Conservation (phyloP, 2,797 vertebrate genomes). For the Lindbergichthys nudifrons region DNA sequence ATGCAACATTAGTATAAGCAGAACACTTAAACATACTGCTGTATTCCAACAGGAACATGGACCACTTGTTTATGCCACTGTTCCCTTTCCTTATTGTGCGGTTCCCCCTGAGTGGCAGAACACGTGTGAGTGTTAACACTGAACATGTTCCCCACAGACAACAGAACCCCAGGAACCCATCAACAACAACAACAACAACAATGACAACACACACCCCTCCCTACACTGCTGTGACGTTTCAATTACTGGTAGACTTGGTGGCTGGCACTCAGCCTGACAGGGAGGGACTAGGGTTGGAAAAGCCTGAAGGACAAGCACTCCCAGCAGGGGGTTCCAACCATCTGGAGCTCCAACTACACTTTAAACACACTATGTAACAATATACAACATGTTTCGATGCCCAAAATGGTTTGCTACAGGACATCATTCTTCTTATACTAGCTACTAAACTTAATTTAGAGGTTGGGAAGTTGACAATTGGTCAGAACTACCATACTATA, state of each 20-base stretch:
- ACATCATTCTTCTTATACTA: not conserved
- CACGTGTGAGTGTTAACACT: constrained; percentile 67
- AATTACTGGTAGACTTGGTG: constrained; percentile 73
- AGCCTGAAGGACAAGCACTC: constrained; percentile 49
- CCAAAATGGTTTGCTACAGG: not conserved
- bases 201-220: constrained; percentile 62
- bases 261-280: constrained; percentile 67
- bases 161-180: constrained; percentile 67
- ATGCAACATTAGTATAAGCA: not conserved
- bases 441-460: not conserved
- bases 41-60: constrained; percentile 16
- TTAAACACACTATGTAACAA: not conserved
- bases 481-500: too few relatives aligned
- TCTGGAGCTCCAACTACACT: not conserved
- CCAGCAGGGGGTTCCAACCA: constrained; percentile 39
- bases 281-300: constrained; percentile 44
- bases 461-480: not conserved
- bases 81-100: constrained; percentile 13
- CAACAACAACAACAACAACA: constrained; percentile 42
- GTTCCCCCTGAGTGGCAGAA: constrained; percentile 71
- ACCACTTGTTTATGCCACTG: not conserved
- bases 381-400: constrained; percentile 4
- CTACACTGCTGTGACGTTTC: constrained; percentile 73
- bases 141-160: constrained; percentile 68
- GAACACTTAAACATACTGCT: not conserved